phyloP scores from a whole-genome alignment of 2,797 vertebrate genomes.

The Limnodromus scolopaceus region DNA sequence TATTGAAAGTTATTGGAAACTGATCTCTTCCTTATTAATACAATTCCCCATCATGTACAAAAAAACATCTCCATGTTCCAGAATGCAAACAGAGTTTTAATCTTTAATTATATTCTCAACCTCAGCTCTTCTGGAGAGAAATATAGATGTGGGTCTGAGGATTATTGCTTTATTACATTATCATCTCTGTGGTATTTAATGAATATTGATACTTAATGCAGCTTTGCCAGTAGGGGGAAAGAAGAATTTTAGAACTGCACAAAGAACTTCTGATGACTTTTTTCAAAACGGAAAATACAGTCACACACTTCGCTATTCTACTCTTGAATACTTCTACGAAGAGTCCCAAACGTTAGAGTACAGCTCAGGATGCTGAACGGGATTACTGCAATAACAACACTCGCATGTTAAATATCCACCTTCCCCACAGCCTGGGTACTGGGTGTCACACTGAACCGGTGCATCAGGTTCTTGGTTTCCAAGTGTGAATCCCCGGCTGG shows the following conservation, averaged over 20 bases:
- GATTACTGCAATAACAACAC: background rate
- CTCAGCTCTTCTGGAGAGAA: slow-evolving; percentile 77
- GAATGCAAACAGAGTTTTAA: slow-evolving; percentile 85
- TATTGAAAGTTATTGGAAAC: slow-evolving; percentile 78
- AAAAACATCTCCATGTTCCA: slow-evolving; percentile 75
- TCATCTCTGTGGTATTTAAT: slow-evolving; percentile 81
- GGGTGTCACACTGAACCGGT: background rate
- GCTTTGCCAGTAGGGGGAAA: slow-evolving; percentile 61
- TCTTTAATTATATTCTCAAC: slow-evolving; percentile 86
- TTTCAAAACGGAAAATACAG: background rate
- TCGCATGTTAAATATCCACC: background rate
- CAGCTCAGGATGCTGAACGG: background rate
- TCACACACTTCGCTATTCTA: background rate
- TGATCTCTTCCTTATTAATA: slow-evolving; percentile 86
- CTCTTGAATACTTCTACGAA: background rate
- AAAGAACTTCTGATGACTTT: slow-evolving; percentile 65
- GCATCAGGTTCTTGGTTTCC: background rate
- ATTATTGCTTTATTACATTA: slow-evolving; percentile 85
- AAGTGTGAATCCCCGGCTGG: background rate
- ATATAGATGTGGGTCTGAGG: slow-evolving; percentile 68
- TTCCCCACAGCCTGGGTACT: background rate
- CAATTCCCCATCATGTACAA: slow-evolving; percentile 76
- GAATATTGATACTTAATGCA: slow-evolving; percentile 84
- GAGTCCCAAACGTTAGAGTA: background rate
- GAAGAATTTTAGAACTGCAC: slow-evolving; percentile 44